These are phyloP conservation scores for Horisme vitalbata DNA, from an alignment of 2,888 invertebrate species.

Conservation along the genomic window DNA sequence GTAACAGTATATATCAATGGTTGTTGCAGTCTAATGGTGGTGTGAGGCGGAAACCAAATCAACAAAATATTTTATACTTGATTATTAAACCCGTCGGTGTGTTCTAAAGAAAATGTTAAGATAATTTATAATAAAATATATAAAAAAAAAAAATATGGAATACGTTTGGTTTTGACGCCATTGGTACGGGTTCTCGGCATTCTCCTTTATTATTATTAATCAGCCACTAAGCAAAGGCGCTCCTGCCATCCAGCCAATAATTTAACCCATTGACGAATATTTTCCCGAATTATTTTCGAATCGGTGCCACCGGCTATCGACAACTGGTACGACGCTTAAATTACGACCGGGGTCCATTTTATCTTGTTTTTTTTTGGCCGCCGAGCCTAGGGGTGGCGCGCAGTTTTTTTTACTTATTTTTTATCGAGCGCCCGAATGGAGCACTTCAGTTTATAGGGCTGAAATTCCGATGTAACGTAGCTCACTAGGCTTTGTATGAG, in stretches of 20 bases:
- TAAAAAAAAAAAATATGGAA: no score
- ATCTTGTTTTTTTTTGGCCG: conserved; percentile 70
- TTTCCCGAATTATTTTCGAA: conserved; percentile 23
- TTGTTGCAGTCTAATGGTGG: no score
- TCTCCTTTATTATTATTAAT: no score
- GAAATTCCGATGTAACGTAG: conserved; percentile 63
- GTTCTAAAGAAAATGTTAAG: no score
- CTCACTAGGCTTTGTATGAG: no score
- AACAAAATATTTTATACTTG: no score
- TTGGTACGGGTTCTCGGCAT: no score
- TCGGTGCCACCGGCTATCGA: conserved; percentile 59
- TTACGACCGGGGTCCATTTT: conserved; percentile 75
- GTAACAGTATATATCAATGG: no score
- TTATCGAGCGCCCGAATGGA: conserved; percentile 59
- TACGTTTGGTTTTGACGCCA: no score
- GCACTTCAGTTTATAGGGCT: conserved; percentile 63
- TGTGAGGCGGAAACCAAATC: no score
- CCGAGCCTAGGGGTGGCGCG: conserved; percentile 75
- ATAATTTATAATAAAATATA: no score
- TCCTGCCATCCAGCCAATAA: conserved; percentile 2
- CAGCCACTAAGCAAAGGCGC: not conserved
- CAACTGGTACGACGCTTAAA: conserved; percentile 77
- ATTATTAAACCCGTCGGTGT: no score
- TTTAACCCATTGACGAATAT: conserved; percentile 19
- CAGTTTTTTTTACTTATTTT: conserved; percentile 61